A percentile compares a stretch with the other conserved stretches of the same genome.
Conservation (phyloP, 2,888 invertebrate genomes). For the Copidosoma aretas region DNA sequence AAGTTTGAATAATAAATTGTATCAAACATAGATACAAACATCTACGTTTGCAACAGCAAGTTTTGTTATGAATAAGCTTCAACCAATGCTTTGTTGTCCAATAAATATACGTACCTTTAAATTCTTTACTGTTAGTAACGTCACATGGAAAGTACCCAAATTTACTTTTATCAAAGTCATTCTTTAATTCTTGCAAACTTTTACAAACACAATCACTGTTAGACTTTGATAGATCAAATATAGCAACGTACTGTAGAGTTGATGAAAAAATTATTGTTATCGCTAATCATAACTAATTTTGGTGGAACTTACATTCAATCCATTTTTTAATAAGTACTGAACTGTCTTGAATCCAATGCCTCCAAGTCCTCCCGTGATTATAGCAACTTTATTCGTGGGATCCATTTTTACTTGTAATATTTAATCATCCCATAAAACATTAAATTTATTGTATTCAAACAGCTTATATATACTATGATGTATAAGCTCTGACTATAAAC, state of each 20-base stretch:
- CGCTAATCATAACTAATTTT: too few relatives aligned
- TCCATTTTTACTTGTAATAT: conserved; percentile 42
- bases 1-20: too few relatives aligned
- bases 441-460: too few relatives aligned
- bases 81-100: not conserved
- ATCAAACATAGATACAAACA: conserved; percentile 6
- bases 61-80: not conserved
- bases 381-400: conserved; percentile 45
- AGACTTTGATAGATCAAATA: conserved; percentile 58
- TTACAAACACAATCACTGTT: conserved; percentile 61
- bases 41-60: not conserved
- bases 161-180: conserved; percentile 62
- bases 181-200: conserved; percentile 53
- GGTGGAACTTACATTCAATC: conserved; percentile 51
- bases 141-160: conserved; percentile 65
- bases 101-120: conserved; percentile 57
- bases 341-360: conserved; percentile 66
- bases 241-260: conserved; percentile 50
- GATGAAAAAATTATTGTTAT: not conserved
- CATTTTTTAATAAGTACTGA: conserved; percentile 63
- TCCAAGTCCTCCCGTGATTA: conserved; percentile 66
- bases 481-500: too few relatives aligned
- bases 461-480: too few relatives aligned
- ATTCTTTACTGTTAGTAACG: conserved; percentile 61
- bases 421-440: too few relatives aligned